Base-by-base conservation (phyloP, 1,140 invertebrate genomes). In the Delia radicum region DNA sequence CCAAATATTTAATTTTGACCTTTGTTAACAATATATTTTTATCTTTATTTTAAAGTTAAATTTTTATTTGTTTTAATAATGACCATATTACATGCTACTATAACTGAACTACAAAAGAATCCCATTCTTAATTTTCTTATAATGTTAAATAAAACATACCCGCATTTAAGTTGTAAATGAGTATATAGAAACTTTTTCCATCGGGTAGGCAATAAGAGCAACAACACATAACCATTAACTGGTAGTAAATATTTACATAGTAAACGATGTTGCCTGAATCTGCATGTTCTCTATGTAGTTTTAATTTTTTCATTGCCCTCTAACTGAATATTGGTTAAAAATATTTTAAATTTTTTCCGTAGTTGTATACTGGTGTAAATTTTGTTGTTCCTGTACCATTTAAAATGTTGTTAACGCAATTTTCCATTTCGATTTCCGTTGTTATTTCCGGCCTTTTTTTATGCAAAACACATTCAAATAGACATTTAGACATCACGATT, bases 391-490 rank as follows among this genome's bases (percentile, higher is more conserved):
- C 65, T 69, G 15, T 69, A 69, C 65, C 65, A 69, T 69, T 69
- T 69, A 69, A 33, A 69, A 37, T 69, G 65, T 69, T 69, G 65
- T 69, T 69, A 69, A 69, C 29, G 65, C 65, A 69, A 69, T 69
- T 69, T 69, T 69, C 65, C 65, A 69, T 69, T 69, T 69, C 65
- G 65, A 69, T 69, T 69, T 69, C 65, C 65, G 65, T 37, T 69
- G 65, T 69, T 69, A 69, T 69, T 69, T 69, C 65, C 65, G 29
- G 29, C 21, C 13, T 21, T 4, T 21, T 21, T 18, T 55, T 55
- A 21, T 42, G 37, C 37, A 37, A 33, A 5, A 33, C 8, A 10
- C 8, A 37, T 37, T 15, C 37, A 42, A 15, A 42, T 42, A 42
- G 37, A 42, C 37, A 42, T 42, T 42, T 42, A 15, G 12, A 42